Evolutionary conservation across 2,113 vertebrate species (phyloP).

Genomic region (Edolisoma coerulescens): DNA sequence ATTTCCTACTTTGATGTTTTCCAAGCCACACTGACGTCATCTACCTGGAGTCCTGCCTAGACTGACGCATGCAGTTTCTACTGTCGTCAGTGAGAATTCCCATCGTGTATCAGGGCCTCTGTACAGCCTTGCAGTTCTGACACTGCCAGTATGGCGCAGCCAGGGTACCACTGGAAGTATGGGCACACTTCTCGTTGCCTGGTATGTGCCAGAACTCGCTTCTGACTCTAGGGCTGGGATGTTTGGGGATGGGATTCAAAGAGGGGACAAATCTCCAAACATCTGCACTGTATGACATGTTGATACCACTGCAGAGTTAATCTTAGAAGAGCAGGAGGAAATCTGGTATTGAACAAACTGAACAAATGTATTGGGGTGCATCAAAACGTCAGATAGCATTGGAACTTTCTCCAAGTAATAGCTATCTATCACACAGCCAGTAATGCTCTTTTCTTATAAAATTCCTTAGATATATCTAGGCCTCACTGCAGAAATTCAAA

Average conservation of each 20-base stretch:
- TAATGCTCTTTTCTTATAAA: background rate
- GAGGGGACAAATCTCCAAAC: background rate
- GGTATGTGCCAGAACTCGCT: background rate
- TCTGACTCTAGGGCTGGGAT: background rate
- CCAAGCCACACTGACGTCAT: constrained; percentile 47
- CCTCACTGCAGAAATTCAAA: background rate
- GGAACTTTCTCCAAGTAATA: background rate
- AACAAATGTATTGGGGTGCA: background rate
- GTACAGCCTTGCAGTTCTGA: background rate
- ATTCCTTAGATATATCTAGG: background rate
- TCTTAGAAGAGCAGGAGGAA: background rate
- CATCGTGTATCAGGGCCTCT: background rate
- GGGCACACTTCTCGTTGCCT: background rate
- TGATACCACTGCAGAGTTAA: background rate
- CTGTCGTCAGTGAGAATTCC: constrained; percentile 24
- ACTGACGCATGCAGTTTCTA: background rate
- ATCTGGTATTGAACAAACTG: background rate
- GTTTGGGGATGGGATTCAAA: background rate
- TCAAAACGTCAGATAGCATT: background rate
- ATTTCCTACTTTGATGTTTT: constrained; percentile 43
- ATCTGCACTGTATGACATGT: background rate
- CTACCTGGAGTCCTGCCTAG: constrained; percentile 48
- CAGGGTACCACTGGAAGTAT: background rate
- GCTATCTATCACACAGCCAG: background rate
- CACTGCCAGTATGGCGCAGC: background rate